Evolutionary conservation across 1,140 invertebrate genomes (phyloP).

Genomic region (Forficula auricularia): DNA sequence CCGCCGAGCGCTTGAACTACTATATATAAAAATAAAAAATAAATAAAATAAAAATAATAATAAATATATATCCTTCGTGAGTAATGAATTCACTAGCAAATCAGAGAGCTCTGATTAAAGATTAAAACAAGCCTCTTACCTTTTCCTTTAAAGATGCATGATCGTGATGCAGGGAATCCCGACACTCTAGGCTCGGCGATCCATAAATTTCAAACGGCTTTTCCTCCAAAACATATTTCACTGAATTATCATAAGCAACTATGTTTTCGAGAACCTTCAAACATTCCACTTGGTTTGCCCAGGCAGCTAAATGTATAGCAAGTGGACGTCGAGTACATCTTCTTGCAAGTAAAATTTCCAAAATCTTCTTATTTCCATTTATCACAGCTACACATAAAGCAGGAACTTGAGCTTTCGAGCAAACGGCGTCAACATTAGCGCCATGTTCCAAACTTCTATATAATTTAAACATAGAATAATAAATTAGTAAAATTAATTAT

Average conservation of each 20-base stretch:
- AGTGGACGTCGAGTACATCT: conserved; percentile 24
- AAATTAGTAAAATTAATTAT: too few species aligned
- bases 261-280: conserved; percentile 13
- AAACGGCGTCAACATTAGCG: conserved; percentile 30
- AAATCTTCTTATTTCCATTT: conserved; percentile 20
- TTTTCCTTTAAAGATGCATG: conserved; percentile 9
- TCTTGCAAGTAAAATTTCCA: conserved; percentile 23
- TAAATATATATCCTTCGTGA: too few species aligned
- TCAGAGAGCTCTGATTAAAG: too few species aligned
- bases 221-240: not conserved
- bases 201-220: not conserved
- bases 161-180: conserved; percentile 14
- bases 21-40: too few species aligned
- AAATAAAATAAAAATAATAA: too few species aligned
- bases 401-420: conserved; percentile 25
- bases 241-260: not conserved
- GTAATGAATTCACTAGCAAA: too few species aligned
- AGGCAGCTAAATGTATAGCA: conserved; percentile 28
- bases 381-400: conserved; percentile 27
- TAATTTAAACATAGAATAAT: conserved; percentile 1
- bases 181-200: conserved; percentile 3
- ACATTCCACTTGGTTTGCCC: conserved; percentile 25
- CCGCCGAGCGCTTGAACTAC: too few species aligned
- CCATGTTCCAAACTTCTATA: conserved; percentile 26
- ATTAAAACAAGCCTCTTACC: too few species aligned